Evolutionary conservation across 2,888 invertebrate genomes (phyloP).

Genomic region (Gastracanthus pulcherrimus): DNA sequence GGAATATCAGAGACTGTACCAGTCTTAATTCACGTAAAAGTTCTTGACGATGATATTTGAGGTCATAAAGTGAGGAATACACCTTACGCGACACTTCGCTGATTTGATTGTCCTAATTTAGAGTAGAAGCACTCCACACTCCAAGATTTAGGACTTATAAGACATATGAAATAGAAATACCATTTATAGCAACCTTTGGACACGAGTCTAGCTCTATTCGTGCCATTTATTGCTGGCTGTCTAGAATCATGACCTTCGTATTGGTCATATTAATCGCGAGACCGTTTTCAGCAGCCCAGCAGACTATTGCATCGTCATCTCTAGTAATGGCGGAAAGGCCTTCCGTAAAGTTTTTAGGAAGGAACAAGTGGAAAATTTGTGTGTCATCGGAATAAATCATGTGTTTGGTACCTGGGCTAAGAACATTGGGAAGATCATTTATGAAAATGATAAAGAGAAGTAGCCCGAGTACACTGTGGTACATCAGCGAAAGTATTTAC

Average conservation of each 20-base stretch:
- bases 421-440: constrained; percentile 7
- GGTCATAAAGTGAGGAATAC: background rate
- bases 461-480: constrained; percentile 12
- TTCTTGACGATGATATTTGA: background rate
- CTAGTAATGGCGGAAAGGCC: background rate
- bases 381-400: background rate
- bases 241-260: background rate
- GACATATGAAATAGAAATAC: background rate
- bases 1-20: too few relatives aligned
- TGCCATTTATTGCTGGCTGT: background rate
- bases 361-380: background rate
- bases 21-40: background rate
- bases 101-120: background rate
- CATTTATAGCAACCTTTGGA: background rate
- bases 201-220: background rate
- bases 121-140: background rate
- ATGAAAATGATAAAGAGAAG: constrained; percentile 24
- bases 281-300: background rate
- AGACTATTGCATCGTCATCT: background rate
- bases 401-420: too few relatives aligned
- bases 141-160: background rate
- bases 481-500: background rate
- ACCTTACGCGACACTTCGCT: background rate
- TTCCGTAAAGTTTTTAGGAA: background rate
- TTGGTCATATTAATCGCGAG: background rate